Evolutionary conservation across 2,888 invertebrate genomes (phyloP), one percentile per base, ranked within the genome.

Genomic region (Scaptomyza reducta): DNA sequence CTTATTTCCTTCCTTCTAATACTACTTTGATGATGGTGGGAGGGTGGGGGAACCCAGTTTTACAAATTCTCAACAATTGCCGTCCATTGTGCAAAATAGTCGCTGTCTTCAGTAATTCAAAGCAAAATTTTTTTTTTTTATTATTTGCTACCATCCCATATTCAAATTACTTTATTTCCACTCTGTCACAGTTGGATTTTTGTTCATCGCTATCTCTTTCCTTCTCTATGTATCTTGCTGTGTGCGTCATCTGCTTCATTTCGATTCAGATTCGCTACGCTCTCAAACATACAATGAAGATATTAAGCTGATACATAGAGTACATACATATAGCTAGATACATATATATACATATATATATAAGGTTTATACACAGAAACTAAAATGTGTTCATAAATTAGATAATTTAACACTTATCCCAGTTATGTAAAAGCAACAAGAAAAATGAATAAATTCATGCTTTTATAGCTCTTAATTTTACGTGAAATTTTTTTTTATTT

Each of bases 151-250:
- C 70, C 70, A 87, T 79, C 44, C 70, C 77, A 69, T 76, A 88
- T 88, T 77, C 74, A 82, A 87, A 87, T 87, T 83, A 73, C 87
- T 86, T 83, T 79, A 87, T 79, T 83, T 86, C 72, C 83, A 79
- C 71, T 81, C 70, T 63, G 61, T 61, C 57, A 50, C 63, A 58
- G 56, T 11, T n/a, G 1, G 10, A 4, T 9, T 45, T 38, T n/a
- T 10, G 22, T 14, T 29, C 40, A 49, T 6, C 5, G 5, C 14
- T 59, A 6, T 13, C 10, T 27, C 25, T 33, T 1, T 38, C 3
- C 9, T 10, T 1, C 25, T 11, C 11, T 25, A 22, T 41, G 38
- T 60, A 40, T 50, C 45, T 55, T 31, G 53, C 22, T 40, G 61
- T 45, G 54, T 70, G 67, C 72, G 75, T 78, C 78, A 77, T 78